Percentiles rank a stretch among this genome's conserved stretches.
phyloP scores from a whole-genome alignment of 2,888 invertebrate genomes.

The Thymelicus lineola region DNA sequence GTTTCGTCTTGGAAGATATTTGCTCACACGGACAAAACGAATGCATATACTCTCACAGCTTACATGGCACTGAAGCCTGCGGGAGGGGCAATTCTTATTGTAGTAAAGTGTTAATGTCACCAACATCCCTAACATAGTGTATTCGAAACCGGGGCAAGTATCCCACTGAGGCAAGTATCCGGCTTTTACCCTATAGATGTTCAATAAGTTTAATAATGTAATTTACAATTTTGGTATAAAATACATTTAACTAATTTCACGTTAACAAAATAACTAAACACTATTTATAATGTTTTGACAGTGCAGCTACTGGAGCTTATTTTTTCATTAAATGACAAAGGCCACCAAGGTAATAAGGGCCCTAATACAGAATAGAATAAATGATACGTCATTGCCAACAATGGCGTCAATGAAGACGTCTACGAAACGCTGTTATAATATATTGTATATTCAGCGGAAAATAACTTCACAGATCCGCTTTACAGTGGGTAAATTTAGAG shows the following conservation, averaged over 20 bases:
- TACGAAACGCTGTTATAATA: constrained; percentile 53
- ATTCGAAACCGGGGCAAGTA: too few species aligned
- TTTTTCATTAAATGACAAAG: constrained; percentile 48
- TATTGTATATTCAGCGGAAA: constrained; percentile 70
- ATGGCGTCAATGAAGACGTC: constrained; percentile 73
- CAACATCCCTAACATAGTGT: too few species aligned
- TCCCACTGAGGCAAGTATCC: too few species aligned
- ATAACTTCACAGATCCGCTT: constrained; percentile 67
- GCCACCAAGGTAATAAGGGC: constrained; percentile 65
- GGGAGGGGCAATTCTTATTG: too few species aligned
- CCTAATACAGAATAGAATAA: constrained; percentile 69
- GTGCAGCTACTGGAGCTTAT: constrained; percentile 50
- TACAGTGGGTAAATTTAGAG: constrained; percentile 74
- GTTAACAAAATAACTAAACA: constrained; percentile 61
- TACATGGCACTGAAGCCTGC: too few species aligned
- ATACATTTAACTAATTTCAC: constrained; percentile 44
- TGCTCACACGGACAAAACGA: too few species aligned
- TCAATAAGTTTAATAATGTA: neutral
- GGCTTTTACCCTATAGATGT: too few species aligned
- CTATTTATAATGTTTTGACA: constrained; percentile 77
- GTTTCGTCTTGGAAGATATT: too few species aligned
- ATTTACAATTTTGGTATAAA: neutral
- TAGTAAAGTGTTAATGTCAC: too few species aligned
- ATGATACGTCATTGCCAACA: constrained; percentile 76
- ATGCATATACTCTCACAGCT: too few species aligned